Percentiles rank a stretch among this genome's conserved stretches.
Evolutionary conservation across 2,113 vertebrate genomes (phyloP).

Genomic region (Camelus bactrianus): DNA sequence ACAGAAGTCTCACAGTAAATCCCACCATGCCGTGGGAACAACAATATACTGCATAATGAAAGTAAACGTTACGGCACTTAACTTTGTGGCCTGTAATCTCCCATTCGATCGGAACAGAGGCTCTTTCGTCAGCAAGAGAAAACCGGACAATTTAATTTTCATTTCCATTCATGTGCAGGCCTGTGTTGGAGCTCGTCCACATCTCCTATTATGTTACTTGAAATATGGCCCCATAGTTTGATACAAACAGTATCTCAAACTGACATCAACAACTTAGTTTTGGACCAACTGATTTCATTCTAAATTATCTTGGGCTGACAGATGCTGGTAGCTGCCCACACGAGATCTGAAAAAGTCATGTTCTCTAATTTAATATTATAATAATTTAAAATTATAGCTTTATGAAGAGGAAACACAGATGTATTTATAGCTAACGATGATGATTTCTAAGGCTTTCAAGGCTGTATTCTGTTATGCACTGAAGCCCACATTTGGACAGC

Average conservation of each 20-base stretch:
- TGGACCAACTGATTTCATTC: constrained; percentile 73
- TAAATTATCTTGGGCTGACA: constrained; percentile 70
- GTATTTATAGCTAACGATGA: constrained; percentile 76
- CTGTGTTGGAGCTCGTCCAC: constrained; percentile 60
- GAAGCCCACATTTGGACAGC: constrained; percentile 51
- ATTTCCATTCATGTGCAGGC: constrained; percentile 67
- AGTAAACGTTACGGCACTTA: constrained; percentile 76
- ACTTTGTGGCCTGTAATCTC: constrained; percentile 67
- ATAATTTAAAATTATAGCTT: constrained; percentile 78
- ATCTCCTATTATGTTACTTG: constrained; percentile 75
- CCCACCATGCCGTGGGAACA: constrained; percentile 9
- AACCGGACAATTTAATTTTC: constrained; percentile 77
- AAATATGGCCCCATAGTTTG: constrained; percentile 72
- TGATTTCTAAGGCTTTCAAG: constrained; percentile 66
- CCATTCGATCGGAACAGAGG: constrained; percentile 74
- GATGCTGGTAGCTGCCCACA: constrained; percentile 68
- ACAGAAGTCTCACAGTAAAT: constrained; percentile 57
- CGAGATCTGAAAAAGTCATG: constrained; percentile 62
- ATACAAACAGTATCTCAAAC: constrained; percentile 78
- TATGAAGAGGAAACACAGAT: constrained; percentile 72
- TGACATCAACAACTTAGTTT: constrained; percentile 77
- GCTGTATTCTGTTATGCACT: constrained; percentile 38
- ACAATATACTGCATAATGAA: constrained; percentile 63
- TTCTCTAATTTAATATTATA: constrained; percentile 75
- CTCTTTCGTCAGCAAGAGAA: constrained; percentile 67